Conservation (phyloP, 2,113 vertebrate genomes). For the Cephalopterus ornatus region DNA sequence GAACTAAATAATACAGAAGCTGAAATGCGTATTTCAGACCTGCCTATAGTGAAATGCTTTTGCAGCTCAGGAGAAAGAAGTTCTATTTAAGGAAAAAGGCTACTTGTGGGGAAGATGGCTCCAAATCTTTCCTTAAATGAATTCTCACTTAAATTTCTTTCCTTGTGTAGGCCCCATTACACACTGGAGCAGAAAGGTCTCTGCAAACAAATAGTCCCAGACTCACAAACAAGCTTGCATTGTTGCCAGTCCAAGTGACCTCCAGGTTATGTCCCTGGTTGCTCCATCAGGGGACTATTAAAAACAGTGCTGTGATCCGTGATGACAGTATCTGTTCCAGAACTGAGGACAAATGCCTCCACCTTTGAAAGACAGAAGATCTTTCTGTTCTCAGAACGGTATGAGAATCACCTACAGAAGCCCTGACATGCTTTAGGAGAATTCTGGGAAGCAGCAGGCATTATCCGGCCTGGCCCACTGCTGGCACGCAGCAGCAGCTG, state of each 20-base stretch:
- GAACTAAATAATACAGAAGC: neutral
- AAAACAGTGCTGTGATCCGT: neutral
- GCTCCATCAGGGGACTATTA: neutral
- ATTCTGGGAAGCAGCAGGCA: neutral
- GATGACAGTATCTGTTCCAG: neutral
- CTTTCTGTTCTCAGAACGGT: neutral
- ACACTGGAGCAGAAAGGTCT: neutral
- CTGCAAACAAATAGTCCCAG: neutral
- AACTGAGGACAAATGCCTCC: neutral
- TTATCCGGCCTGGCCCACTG: neutral
- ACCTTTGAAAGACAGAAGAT: neutral
- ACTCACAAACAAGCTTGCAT: neutral
- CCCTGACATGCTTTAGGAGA: neutral
- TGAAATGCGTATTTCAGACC: neutral
- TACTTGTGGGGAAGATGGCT: neutral
- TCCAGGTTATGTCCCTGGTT: neutral
- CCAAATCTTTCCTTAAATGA: neutral
- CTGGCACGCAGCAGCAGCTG: neutral
- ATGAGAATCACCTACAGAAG: neutral
- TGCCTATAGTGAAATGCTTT: neutral
- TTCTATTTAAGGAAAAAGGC: neutral
- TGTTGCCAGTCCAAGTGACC: neutral
- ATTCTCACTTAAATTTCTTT: neutral
- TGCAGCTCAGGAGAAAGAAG: neutral
- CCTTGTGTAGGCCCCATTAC: neutral